These are phyloP conservation scores for Dendrolimus houi DNA, from an alignment of 2,888 invertebrate species.

Conservation along the genomic window DNA sequence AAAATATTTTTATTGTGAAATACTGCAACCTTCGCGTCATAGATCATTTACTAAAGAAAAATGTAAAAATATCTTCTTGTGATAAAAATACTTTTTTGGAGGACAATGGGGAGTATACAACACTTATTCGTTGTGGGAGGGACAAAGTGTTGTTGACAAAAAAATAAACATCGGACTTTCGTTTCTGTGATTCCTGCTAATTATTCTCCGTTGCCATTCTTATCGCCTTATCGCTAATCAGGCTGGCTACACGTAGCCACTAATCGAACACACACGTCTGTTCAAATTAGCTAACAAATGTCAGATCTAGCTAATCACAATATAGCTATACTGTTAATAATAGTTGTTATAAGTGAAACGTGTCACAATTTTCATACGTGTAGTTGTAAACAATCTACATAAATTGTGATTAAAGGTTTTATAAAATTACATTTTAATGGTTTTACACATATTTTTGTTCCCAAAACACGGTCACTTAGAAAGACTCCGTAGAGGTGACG, in stretches of 20 bases:
- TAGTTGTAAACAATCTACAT: too few species aligned
- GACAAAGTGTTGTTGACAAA: neutral
- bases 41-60: neutral
- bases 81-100: neutral
- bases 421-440: too few species aligned
- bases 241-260: constrained; percentile 24
- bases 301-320: constrained; percentile 32
- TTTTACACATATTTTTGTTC: too few species aligned
- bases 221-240: constrained; percentile 33
- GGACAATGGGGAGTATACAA: too few species aligned
- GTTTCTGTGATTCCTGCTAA: constrained; percentile 13
- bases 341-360: too few species aligned
- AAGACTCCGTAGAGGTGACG: too few species aligned
- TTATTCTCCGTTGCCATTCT: constrained; percentile 16
- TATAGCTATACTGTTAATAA: neutral
- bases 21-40: neutral
- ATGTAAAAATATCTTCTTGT: neutral
- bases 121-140: neutral
- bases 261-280: constrained; percentile 29
- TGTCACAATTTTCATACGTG: too few species aligned
- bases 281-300: constrained; percentile 21
- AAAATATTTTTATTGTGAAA: constrained; percentile 18
- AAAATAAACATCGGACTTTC: neutral
- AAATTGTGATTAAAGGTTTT: too few species aligned
- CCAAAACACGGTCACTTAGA: too few species aligned